Conservation (phyloP, 2,113 vertebrate species). For the Myocastor coypus region DNA sequence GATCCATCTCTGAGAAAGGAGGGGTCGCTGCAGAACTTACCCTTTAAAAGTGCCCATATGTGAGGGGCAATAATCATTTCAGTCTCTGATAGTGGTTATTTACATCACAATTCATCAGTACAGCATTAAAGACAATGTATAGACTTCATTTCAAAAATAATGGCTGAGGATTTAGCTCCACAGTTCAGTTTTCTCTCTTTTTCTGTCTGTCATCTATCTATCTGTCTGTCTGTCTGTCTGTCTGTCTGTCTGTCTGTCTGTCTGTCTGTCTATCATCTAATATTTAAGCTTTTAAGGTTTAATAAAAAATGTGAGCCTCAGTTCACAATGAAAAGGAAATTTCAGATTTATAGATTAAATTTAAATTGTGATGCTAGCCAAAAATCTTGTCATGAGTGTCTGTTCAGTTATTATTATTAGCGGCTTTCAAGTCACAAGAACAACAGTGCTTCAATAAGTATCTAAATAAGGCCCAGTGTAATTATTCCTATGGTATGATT, state of each 20-base stretch:
- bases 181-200: neutral
- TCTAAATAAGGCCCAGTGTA: neutral
- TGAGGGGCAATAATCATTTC: neutral
- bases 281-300: neutral
- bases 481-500: neutral
- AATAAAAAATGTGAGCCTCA: neutral
- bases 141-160: neutral
- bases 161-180: neutral
- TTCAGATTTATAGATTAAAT: neutral
- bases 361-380: neutral
- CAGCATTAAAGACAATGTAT: neutral
- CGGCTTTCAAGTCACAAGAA: neutral
- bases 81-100: neutral
- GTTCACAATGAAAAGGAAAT: conserved; percentile 32
- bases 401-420: neutral
- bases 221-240: too few species aligned
- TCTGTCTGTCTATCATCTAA: neutral
- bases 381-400: neutral
- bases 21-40: neutral
- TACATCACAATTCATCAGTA: neutral
- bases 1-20: neutral
- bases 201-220: too few species aligned
- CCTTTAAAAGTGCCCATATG: conserved; percentile 8
- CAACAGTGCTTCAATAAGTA: neutral
- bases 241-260: neutral